Base-by-base conservation (phyloP, 2,888 invertebrate genomes). In the Lampropteryx suffumata region DNA sequence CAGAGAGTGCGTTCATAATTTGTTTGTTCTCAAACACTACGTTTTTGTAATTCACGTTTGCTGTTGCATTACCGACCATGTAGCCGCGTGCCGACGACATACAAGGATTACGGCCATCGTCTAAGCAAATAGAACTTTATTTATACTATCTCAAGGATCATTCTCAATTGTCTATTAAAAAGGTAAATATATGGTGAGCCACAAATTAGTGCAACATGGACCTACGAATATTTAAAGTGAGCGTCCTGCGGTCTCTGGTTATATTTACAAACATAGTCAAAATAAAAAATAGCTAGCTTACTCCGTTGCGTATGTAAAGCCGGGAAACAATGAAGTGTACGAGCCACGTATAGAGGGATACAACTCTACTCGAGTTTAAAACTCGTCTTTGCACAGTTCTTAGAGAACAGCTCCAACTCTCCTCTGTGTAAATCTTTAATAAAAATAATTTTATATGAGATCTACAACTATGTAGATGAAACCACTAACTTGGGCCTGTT, bases 41-140 rank as follows among this genome's bases (percentile, higher is more conserved):
- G 24, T 24, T 44, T 50, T 37, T 12, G 41, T 29, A 10, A 7
- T 24, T 14, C 30, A 8, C 37, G 47, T 58, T 55, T 58, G 55
- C 39, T 36, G 29, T 32, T 21, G 47, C 58, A 55, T 55, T 52
- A 55, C 34, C 17, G 35, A 33, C 26, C 49, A 44, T 45, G 49
- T 47, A 24, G 29, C 14, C 28, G 21, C 26, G 33, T 24, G 24
- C 7, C 24, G 5, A 1, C 5, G 36, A 26, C 26, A n/a, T n/a
- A n/a, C n/a, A 36, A 26, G 11, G 11, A 11, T 36, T 7, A 12
- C 24, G 6, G n/a, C 35, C 35, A 3, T 11, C 17, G 10, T 6
- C 10, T 0, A 17, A 17, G 26, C 17, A 28, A 39, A 39, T 14
- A 42, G 9, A 30, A 9, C 8, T 10, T 30, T 41, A 21, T 26